phyloP scores from a whole-genome alignment of 1,140 invertebrate species.

The Lepidostoma basale region DNA sequence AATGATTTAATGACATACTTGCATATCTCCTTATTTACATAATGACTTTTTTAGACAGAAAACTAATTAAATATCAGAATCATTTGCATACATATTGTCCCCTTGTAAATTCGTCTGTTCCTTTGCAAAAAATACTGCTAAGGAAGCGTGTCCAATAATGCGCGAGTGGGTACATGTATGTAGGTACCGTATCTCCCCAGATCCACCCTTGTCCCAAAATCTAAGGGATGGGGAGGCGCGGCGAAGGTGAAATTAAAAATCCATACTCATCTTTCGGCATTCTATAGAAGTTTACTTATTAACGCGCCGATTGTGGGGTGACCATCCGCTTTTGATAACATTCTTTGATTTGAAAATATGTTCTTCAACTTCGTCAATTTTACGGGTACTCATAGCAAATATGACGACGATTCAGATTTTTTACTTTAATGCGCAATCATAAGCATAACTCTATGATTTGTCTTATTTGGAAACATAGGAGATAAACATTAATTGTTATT shows the following conservation, averaged over 20 bases:
- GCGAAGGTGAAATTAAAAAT: conserved; percentile 45
- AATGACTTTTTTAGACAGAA: not conserved
- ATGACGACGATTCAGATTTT: no score
- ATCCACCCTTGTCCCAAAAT: conserved; percentile 36
- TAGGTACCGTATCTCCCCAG: conserved; percentile 3
- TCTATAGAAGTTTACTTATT: conserved; percentile 47
- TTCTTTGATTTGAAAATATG: no score
- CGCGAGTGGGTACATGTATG: not conserved
- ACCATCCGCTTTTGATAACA: no score
- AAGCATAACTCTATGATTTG: no score
- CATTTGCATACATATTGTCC: not conserved
- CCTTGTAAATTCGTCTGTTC: not conserved
- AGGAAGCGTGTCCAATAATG: conserved; percentile 42
- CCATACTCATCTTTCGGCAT: conserved; percentile 45
- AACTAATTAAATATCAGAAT: not conserved
- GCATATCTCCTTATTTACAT: no score
- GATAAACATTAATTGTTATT: no score
- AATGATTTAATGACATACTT: no score
- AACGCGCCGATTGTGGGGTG: conserved; percentile 21
- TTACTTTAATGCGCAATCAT: no score
- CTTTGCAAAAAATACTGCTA: conserved; percentile 36
- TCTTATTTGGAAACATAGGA: no score
- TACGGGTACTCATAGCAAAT: no score
- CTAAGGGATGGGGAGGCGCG: conserved; percentile 18
- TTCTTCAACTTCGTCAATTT: no score